A percentile compares a stretch with the other conserved stretches of the same genome.
These are phyloP conservation scores for Meliscaeva auricollis DNA, from an alignment of 2,888 invertebrate species.

Conservation along the genomic window DNA sequence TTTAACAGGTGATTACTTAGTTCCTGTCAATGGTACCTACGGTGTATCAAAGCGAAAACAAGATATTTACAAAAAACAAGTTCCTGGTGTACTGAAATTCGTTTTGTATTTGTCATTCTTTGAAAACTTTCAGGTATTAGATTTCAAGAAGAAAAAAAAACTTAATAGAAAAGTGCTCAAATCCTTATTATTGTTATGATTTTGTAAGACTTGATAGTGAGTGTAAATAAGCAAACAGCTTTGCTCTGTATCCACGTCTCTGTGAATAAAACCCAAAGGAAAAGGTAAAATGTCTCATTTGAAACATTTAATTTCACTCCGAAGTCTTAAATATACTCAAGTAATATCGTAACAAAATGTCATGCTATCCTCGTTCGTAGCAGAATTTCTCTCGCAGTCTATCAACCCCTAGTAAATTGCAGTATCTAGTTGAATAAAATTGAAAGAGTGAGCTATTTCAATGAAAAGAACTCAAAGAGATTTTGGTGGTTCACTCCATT, in stretches of 20 bases:
- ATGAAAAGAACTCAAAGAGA: background rate
- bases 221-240: background rate
- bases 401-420: background rate
- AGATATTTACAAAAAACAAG: background rate
- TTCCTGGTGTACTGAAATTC: conserved; percentile 1
- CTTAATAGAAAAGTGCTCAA: background rate
- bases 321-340: background rate
- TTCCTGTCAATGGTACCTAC: conserved; percentile 26
- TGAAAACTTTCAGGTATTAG: background rate
- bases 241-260: background rate
- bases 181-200: background rate
- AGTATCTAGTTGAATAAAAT: conserved; percentile 36
- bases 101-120: background rate
- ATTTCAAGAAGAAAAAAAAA: background rate
- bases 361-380: conserved; percentile 17
- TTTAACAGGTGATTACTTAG: conserved; percentile 43
- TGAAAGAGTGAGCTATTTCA: conserved; percentile 26
- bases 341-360: conserved; percentile 48
- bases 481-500: background rate
- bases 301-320: background rate
- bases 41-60: conserved; percentile 33
- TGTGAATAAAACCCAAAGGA: too few relatives aligned
- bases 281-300: background rate
- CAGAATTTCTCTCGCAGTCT: background rate
- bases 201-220: background rate